Base-by-base conservation (phyloP, 2,888 invertebrate genomes). In the Cremastobaeus sp. region DNA sequence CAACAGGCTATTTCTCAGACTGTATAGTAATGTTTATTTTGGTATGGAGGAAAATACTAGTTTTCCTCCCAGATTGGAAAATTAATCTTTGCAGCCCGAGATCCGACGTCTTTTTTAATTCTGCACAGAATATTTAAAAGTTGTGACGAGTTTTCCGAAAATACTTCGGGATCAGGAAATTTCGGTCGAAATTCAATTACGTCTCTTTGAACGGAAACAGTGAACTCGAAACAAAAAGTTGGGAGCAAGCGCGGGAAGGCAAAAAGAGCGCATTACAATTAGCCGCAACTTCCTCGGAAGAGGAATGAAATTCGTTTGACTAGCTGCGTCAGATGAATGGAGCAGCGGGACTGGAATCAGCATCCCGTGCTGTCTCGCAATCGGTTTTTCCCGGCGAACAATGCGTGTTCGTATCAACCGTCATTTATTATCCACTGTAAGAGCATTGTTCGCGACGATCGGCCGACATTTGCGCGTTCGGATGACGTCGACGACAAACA, bases 401-500 rank as follows among this genome's bases (percentile, higher is more conserved):
- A 57, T 32, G 43, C 62, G 50, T 34, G 47, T 39, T 48, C 64
- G 35, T 70, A 70, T 70, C 64, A 57, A 28, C 55, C 48, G 57
- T 43, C 64, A 57, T 64, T 74, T 69, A 65, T 65, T 74, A 66
- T 74, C 34, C 54, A 52, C 45, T 11, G 32, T 18, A 39, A 55
- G 52, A 37, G 45, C 57, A 74, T 66, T 66, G 74, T 64, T 64
- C 64, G 47, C 55, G 48, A 55, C 57, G 47, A 74, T 55, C 52
- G 65, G 47, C 12, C 57, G 65, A 57, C 70, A 74, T 57, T 62
- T 65, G 64, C 65, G 50, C 68, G 69, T 70, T 54, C 41, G 45
- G 57, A 66, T 60, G 70, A 64, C 47, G 64, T 55, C 34, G 45
- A 66, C 45, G 50, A 69, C 69, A 60, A 75, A 74, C 68, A 75